Evolutionary conservation across 2,113 vertebrate species (phyloP).

Genomic region (Paraplagusia blochii): DNA sequence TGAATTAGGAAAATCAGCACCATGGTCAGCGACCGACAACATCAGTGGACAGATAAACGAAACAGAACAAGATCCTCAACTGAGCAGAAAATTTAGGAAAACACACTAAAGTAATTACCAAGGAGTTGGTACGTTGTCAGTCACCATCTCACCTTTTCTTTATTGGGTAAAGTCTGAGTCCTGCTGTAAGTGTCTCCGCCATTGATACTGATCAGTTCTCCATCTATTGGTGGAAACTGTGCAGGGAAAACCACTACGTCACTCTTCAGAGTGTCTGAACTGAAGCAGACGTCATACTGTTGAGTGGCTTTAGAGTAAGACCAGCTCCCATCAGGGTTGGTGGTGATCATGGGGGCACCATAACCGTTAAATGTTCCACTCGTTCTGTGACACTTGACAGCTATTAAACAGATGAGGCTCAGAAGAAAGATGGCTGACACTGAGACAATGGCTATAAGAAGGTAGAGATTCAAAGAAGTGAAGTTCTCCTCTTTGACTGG

Average conservation of each 20-base stretch:
- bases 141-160: slow-evolving; percentile 41
- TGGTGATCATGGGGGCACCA: slow-evolving; percentile 65
- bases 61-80: not conserved
- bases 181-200: slow-evolving; percentile 57
- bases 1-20: slow-evolving; percentile 55
- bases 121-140: no score
- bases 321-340: slow-evolving; percentile 71
- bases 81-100: no score
- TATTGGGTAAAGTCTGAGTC: slow-evolving; percentile 66
- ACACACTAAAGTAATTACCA: no score
- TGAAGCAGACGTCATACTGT: slow-evolving; percentile 74
- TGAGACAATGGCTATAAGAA: slow-evolving; percentile 65
- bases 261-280: slow-evolving; percentile 71
- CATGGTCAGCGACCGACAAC: slow-evolving; percentile 44
- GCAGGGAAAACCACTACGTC: slow-evolving; percentile 66
- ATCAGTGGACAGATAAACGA: not conserved
- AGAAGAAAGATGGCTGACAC: slow-evolving; percentile 68
- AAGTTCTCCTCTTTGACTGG: slow-evolving; percentile 59
- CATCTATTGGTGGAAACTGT: slow-evolving; percentile 53
- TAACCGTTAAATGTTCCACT: slow-evolving; percentile 54
- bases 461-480: slow-evolving; percentile 64
- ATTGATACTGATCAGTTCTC: slow-evolving; percentile 70
- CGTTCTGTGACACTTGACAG: slow-evolving; percentile 63
- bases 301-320: slow-evolving; percentile 72
- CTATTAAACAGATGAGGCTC: slow-evolving; percentile 65